A percentile compares a stretch with the other conserved stretches of the same genome.
These are phyloP conservation scores for Hippocampus kuda DNA, from an alignment of 2,797 vertebrate genomes.

Conservation along the genomic window DNA sequence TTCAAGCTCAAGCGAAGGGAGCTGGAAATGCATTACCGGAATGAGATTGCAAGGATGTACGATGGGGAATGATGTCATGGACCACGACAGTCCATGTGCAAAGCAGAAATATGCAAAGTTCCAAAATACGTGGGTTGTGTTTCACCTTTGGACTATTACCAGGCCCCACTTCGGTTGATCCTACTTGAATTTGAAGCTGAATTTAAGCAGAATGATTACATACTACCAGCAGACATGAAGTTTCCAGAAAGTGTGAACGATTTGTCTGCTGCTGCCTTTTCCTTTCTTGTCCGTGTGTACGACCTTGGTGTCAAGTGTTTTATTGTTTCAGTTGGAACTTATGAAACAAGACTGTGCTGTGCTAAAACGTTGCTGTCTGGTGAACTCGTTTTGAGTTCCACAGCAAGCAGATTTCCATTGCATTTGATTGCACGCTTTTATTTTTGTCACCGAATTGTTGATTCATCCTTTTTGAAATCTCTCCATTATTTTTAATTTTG, in stretches of 20 bases:
- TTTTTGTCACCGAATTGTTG: background rate
- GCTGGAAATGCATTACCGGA: constrained; percentile 80
- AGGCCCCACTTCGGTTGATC: background rate
- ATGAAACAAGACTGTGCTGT: constrained; percentile 43
- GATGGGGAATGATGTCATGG: constrained; percentile 66
- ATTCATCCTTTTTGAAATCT: background rate
- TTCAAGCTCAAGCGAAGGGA: constrained; percentile 94
- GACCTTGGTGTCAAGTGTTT: constrained; percentile 19
- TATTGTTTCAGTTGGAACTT: constrained; percentile 50
- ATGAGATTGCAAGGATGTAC: constrained; percentile 88
- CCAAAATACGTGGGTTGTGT: background rate
- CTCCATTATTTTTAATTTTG: background rate
- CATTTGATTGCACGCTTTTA: background rate
- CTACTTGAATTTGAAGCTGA: constrained; percentile 2
- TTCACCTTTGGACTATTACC: background rate
- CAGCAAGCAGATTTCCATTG: constrained; percentile 22
- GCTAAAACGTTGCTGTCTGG: constrained; percentile 30
- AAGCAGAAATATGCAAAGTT: constrained; percentile 24
- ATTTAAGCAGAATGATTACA: background rate
- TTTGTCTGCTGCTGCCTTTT: background rate
- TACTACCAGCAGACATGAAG: background rate
- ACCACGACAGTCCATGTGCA: constrained; percentile 8
- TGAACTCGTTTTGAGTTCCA: constrained; percentile 30
- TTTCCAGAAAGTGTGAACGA: background rate
- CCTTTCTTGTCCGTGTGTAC: constrained; percentile 16